Base-by-base conservation (phyloP, 2,797 vertebrate genomes). In the Mareca penelope region DNA sequence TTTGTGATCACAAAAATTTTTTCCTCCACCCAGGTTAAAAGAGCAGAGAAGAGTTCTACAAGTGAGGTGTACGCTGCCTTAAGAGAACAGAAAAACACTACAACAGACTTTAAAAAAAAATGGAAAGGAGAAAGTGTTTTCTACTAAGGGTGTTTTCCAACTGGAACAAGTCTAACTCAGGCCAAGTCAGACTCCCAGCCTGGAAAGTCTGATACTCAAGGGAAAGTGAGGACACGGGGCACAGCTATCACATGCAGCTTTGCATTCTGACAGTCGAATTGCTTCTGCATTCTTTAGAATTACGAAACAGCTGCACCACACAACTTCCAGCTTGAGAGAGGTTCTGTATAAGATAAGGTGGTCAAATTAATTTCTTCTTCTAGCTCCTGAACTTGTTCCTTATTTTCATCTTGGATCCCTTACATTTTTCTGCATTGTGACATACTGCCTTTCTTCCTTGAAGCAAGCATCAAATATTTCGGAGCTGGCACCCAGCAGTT, bases 21-120 rank as follows among this genome's bases (percentile, higher is more conserved):
- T 68, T 67, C 80, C 86, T 88, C 87, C 88, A 76, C 87, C 87
- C 85, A 90, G 82, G 72, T 95, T 85, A 93, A 93, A 82, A 87
- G 72, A 93, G 76, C 77, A 94, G 78, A 75, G 73, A 24, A 23
- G 46, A 85, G 59, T 6, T 83, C 76, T 80, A 71, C 18, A 87
- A 56, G 9, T 9, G 31, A 75, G 69, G 55, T 31, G n/a, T 28
- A 44, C 10, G 0, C 3, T 85, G 82, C 65, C 65, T 53, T 68
- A 37, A 40, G 35, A 76, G 69, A 87, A 89, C 46, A 78, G 37
- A 79, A 10, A 7, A 26, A 72, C 26, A 61, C 48, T 60, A 72
- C 37, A 53, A 65, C 10, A 55, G 22, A 22, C 14, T 83, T 61
- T 29, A 22, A 7, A 48, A 48, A 48, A 48, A 48, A 48, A 48